Evolutionary conservation across 1,140 invertebrate species (phyloP).

Genomic region (Psilanteris sp.): DNA sequence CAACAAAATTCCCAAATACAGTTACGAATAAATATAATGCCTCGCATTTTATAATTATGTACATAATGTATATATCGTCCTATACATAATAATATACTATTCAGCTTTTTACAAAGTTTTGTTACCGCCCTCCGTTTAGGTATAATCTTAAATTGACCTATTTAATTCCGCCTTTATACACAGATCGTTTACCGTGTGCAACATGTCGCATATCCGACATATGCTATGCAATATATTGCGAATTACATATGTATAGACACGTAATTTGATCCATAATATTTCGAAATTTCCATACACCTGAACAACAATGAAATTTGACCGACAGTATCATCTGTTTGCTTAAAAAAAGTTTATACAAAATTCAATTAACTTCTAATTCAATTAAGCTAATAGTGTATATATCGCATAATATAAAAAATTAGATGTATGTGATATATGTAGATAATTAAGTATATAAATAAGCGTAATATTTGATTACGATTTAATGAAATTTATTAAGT

Average conservation of each 20-base stretch:
- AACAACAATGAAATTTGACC: constrained; percentile 4
- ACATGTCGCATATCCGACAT: constrained; percentile 66
- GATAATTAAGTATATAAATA: too few relatives aligned
- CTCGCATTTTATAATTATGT: too few relatives aligned
- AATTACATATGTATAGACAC: constrained; percentile 27
- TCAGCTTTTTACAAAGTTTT: constrained; percentile 1
- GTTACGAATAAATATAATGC: too few relatives aligned
- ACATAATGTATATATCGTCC: too few relatives aligned
- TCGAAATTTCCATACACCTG: constrained; percentile 12
- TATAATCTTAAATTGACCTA: constrained; percentile 7
- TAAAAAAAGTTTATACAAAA: too few relatives aligned
- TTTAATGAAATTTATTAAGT: too few relatives aligned
- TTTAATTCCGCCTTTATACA: constrained; percentile 3
- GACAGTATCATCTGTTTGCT: neutral
- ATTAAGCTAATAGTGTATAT: too few relatives aligned
- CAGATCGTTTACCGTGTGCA: constrained; percentile 54
- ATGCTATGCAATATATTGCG: constrained; percentile 61
- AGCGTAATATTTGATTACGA: too few relatives aligned
- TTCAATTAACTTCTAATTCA: too few relatives aligned
- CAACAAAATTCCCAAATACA: too few relatives aligned
- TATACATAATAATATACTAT: neutral
- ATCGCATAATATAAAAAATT: too few relatives aligned
- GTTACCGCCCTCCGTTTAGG: neutral
- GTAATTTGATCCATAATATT: constrained; percentile 26
- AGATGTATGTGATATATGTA: too few relatives aligned